phyloP scores from a whole-genome alignment of 92 coral and sea anemone species.

The Parazoanthus swiftii region DNA sequence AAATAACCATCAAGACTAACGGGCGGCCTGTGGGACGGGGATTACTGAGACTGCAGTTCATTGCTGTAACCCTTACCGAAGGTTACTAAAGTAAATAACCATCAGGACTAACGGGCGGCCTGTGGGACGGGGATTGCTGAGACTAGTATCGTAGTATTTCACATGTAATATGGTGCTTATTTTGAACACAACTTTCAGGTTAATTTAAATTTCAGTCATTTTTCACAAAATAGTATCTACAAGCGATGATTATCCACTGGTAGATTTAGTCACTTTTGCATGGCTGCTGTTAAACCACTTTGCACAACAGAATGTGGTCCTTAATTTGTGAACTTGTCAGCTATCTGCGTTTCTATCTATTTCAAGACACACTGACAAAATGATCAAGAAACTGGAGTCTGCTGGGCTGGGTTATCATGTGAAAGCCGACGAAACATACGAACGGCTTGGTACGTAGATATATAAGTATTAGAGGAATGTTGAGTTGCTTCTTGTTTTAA shows the following conservation, averaged over 20 bases:
- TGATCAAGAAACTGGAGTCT: constrained; percentile 83
- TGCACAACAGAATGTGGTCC: too few species aligned
- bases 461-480: background rate
- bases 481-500: too few species aligned
- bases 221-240: too few species aligned
- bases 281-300: too few species aligned
- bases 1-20: constrained; percentile 28
- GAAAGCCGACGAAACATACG: constrained; percentile 69
- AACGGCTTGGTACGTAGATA: constrained; percentile 64
- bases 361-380: constrained; percentile 46
- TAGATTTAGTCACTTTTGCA: too few species aligned
- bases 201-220: too few species aligned
- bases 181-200: too few species aligned
- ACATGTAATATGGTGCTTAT: too few species aligned
- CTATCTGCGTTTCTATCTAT: constrained; percentile 32
- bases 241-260: too few species aligned
- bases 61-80: constrained; percentile 39
- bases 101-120: constrained; percentile 63
- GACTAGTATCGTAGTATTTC: constrained; percentile 11
- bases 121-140: constrained; percentile 49
- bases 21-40: constrained; percentile 67
- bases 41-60: constrained; percentile 61
- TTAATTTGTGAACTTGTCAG: background rate
- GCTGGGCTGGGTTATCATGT: constrained; percentile 90
- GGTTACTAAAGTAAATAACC: too few species aligned